Base-by-base conservation (phyloP, 2,113 vertebrate species). In the Isurus oxyrinchus region DNA sequence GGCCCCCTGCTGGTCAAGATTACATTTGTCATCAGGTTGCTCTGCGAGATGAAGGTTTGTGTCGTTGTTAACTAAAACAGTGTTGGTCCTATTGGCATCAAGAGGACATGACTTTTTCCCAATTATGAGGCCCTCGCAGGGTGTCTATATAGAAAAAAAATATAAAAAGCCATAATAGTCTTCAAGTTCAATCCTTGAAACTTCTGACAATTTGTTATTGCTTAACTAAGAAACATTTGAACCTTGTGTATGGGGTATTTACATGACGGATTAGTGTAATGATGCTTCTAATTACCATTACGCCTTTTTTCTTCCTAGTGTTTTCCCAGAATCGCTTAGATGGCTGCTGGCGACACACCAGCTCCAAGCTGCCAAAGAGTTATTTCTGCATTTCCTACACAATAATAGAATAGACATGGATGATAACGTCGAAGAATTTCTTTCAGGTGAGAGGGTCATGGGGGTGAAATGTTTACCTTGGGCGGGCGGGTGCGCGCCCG, bases 331-430 rank as follows among this genome's bases (percentile, higher is more conserved):
- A 97, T 99, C 99, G 4, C 97, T 99, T 96, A 98, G 99, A 96
- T 99, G 99, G 99, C 97, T 99, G 97, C 98, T 99, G 98, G 99
- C 99, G 97, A 99, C 99, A 25, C 98, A 99, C 96, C 99, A 99
- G 97, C 99, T 99, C 97, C 98, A 98, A 96, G 97, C 98, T 10
- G 98, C 99, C 57, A 99, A 99, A 98, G 98, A 98, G 86, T 98
- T 99, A 97, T 99, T 99, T 98, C 97, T 99, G 96, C 97, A 97
- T 96, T 98, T 99, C 86, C 98, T 98, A 0, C 98, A 97, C 97
- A 99, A 98, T 97, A 99, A 99, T 97, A 97, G 97, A 97, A 98
- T 98, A 96, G 98, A 96, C 97, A 97, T 98, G 0, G 98, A 98
- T 96, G 98, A 97, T 0, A 99, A 99, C 97, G 98, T 98, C 96